phyloP scores from a whole-genome alignment of 2,888 invertebrate species.

The Calliopum simillimum region DNA sequence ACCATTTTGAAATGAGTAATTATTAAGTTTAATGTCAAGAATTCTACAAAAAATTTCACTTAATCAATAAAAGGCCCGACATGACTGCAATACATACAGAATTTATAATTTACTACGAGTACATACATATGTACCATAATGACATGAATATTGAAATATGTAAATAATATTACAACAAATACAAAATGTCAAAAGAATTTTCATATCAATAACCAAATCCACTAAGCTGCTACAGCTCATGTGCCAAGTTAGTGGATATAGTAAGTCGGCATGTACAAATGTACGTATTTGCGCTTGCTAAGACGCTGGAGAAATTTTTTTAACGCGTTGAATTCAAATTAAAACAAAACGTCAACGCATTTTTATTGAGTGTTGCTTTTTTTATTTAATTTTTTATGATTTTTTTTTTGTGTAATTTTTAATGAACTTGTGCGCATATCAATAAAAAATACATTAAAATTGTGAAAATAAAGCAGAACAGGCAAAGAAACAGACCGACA shows the following conservation, averaged over 20 bases:
- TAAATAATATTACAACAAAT: background rate
- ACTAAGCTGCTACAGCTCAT: too few relatives aligned
- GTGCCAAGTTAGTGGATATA: background rate
- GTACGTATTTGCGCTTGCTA: background rate
- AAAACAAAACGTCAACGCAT: conserved; percentile 24
- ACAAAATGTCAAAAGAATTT: conserved; percentile 2
- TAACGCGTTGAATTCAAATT: conserved; percentile 17
- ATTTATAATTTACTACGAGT: too few relatives aligned
- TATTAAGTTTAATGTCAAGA: too few relatives aligned
- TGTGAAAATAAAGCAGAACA: conserved; percentile 28
- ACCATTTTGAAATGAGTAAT: background rate
- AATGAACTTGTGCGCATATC: too few relatives aligned
- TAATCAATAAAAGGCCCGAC: too few relatives aligned
- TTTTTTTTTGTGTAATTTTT: too few relatives aligned
- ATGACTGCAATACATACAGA: too few relatives aligned
- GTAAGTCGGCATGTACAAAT: background rate
- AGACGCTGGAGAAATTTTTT: conserved; percentile 18
- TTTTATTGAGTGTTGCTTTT: background rate
- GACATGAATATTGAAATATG: background rate
- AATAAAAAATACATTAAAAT: conserved; percentile 24
- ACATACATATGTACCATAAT: too few relatives aligned
- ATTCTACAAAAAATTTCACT: too few relatives aligned
- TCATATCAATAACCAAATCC: too few relatives aligned
- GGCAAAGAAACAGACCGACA: background rate
- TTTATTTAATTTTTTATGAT: background rate